phyloP scores from a whole-genome alignment of 2,113 vertebrate species.

The Datnioides undecimradiatus region DNA sequence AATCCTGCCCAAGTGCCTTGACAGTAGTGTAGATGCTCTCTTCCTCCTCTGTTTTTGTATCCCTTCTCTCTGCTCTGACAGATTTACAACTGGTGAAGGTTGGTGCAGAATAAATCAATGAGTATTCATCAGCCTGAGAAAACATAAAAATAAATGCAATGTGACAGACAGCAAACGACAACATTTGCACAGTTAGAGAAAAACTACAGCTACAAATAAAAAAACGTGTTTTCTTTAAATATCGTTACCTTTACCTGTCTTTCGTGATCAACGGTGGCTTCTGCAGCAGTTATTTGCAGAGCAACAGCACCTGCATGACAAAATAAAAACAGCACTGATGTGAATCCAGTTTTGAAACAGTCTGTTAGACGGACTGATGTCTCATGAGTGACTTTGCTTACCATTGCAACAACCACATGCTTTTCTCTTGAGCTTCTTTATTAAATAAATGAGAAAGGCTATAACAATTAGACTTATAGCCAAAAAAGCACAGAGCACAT shows the following conservation, averaged over 20 bases:
- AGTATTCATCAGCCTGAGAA: constrained; percentile 29
- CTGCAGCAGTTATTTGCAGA: constrained; percentile 16
- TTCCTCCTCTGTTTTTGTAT: background rate
- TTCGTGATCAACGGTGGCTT: background rate
- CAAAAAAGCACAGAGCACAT: constrained; percentile 35
- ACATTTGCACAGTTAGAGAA: background rate
- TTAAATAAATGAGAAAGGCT: constrained; percentile 22
- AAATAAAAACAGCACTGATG: background rate
- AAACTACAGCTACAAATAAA: background rate
- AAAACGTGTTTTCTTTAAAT: background rate
- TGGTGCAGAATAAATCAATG: constrained; percentile 28
- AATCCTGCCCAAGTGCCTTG: background rate
- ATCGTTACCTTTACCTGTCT: constrained; percentile 31
- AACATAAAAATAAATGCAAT: background rate
- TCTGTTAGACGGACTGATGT: background rate
- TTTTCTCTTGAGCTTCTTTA: constrained; percentile 17
- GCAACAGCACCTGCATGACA: background rate
- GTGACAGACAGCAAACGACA: background rate
- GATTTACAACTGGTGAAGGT: background rate
- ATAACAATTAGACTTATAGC: constrained; percentile 21
- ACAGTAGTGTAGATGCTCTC: constrained; percentile 48
- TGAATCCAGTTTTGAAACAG: rapidly evolving
- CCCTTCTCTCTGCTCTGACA: background rate
- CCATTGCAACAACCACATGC: background rate
- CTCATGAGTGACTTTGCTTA: constrained; percentile 29